A percentile compares a stretch with the other conserved stretches of the same genome.
These are phyloP conservation scores for Diploscapter pachys DNA, from an alignment of 1,140 invertebrate genomes.

Conservation along the genomic window DNA sequence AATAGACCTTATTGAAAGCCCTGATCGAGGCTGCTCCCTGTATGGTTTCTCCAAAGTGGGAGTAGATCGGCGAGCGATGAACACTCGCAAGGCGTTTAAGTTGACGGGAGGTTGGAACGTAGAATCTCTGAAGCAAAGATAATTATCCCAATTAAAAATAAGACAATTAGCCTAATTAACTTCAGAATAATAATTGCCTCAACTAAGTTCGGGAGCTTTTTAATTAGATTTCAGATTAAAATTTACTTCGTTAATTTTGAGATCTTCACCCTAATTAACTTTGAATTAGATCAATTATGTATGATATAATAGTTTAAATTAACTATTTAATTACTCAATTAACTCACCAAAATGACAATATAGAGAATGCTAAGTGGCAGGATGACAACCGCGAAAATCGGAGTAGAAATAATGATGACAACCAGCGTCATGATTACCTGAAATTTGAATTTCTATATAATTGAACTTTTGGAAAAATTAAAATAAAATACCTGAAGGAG, in stretches of 20 bases:
- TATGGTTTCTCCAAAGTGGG: constrained; percentile 68
- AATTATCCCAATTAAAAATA: neutral
- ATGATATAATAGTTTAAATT: too few relatives aligned
- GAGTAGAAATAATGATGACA: constrained; percentile 64
- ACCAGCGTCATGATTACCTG: constrained; percentile 60
- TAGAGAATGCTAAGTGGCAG: constrained; percentile 66
- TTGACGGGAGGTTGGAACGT: constrained; percentile 64
- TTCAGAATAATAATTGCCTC: too few relatives aligned
- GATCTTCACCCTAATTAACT: too few relatives aligned
- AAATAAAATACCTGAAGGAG: constrained; percentile 55
- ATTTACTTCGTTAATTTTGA: too few relatives aligned
- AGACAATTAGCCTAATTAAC: too few relatives aligned
- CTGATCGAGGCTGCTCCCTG: constrained; percentile 61
- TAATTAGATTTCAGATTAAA: too few relatives aligned
- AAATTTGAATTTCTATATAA: neutral
- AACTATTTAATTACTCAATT: constrained; percentile 19
- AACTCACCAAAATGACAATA: constrained; percentile 61
- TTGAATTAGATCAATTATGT: too few relatives aligned
- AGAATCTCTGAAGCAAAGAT: constrained; percentile 64
- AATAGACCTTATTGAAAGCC: constrained; percentile 55
- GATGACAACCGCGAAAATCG: constrained; percentile 64
- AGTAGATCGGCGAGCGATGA: constrained; percentile 64
- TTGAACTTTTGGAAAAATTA: too few relatives aligned
- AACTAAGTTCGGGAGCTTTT: too few relatives aligned
- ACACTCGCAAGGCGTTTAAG: constrained; percentile 64